Conservation (phyloP, 2,113 vertebrate species). For the Equus przewalskii region DNA sequence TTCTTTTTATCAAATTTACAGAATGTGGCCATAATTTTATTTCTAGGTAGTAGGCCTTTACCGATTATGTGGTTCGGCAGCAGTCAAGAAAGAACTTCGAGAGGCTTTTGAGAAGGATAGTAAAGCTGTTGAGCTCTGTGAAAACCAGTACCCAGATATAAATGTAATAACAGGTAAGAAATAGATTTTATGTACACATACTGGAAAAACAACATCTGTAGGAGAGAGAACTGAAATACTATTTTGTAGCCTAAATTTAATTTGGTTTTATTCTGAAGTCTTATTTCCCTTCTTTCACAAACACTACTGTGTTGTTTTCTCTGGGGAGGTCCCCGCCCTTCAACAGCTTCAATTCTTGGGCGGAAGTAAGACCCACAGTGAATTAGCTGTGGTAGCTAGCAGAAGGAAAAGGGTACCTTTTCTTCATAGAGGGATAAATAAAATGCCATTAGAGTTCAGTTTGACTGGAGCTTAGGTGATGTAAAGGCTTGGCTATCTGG, state of each 20-base stretch:
- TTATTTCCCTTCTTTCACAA: constrained; percentile 24
- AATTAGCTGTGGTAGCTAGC: not conserved
- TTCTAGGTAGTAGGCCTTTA: constrained; percentile 98
- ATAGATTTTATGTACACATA: constrained; percentile 24
- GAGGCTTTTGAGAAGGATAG: constrained; percentile 98
- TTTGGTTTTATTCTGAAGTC: constrained; percentile 27
- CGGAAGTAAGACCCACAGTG: not conserved
- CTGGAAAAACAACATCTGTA: constrained; percentile 47
- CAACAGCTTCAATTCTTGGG: not conserved
- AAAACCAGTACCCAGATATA: constrained; percentile 96
- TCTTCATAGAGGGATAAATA: not conserved
- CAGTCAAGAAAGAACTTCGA: constrained; percentile 98
- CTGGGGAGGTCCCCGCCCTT: not conserved
- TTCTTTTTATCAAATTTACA: constrained; percentile 35
- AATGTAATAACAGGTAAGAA: constrained; percentile 99
- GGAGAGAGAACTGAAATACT: constrained; percentile 36
- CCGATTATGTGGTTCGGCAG: constrained; percentile 96
- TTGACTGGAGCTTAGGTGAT: not conserved
- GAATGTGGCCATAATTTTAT: constrained; percentile 43
- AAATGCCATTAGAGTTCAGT: not conserved
- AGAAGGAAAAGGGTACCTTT: not conserved
- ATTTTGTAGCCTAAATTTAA: not conserved
- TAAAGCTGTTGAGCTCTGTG: constrained; percentile 92
- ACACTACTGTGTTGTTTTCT: not conserved
- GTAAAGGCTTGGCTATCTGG: not conserved